These are phyloP conservation scores for Tethea ocularis DNA, from an alignment of 2,888 invertebrate species.

Conservation along the genomic window DNA sequence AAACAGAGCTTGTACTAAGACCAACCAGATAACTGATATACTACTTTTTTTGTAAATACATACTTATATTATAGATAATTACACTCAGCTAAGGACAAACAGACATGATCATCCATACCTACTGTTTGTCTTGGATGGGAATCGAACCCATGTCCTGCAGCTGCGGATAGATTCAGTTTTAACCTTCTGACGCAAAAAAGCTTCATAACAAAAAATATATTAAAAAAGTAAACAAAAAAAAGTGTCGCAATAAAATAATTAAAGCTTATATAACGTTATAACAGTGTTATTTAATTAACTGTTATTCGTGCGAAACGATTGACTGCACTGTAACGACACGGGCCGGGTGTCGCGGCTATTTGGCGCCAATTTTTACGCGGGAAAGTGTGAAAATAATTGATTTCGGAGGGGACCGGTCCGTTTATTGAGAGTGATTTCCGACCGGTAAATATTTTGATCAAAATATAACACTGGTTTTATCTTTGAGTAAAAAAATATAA, in stretches of 20 bases:
- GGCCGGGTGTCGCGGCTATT: conserved; percentile 36
- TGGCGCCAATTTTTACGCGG: conserved; percentile 67
- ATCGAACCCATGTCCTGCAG: no score
- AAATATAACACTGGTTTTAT: not conserved
- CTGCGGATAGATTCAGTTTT: no score
- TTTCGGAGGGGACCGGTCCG: conserved; percentile 8
- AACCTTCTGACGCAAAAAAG: no score
- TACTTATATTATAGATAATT: no score
- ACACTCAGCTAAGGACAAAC: no score
- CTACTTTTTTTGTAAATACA: no score
- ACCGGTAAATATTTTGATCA: not conserved
- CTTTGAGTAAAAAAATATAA: no score
- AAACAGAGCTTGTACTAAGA: no score
- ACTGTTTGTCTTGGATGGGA: no score
- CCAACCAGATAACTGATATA: no score
- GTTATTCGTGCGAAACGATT: conserved; percentile 41
- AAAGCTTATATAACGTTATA: conserved; percentile 13
- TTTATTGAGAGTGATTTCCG: not conserved
- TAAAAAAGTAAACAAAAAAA: not conserved
- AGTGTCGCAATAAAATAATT: not conserved
- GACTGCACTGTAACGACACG: conserved; percentile 26
- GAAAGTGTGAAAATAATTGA: conserved; percentile 69
- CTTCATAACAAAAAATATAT: no score
- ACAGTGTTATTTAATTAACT: conserved; percentile 54
- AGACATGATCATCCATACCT: no score